These are phyloP conservation scores for Tupaia tana DNA, from an alignment of 2,113 vertebrate genomes.

Conservation along the genomic window DNA sequence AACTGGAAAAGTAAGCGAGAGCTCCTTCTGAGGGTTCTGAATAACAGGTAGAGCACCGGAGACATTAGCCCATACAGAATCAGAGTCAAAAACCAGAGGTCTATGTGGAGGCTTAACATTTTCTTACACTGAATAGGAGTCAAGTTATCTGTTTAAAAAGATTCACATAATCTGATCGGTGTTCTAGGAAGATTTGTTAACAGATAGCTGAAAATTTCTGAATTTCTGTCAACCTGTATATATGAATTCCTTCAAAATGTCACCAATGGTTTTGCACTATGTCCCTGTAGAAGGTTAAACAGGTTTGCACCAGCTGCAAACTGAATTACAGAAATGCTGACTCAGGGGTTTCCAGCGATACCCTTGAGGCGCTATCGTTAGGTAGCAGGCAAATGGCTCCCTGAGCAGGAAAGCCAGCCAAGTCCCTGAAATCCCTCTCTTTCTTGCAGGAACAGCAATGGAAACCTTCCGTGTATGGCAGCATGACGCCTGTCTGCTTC, in stretches of 20 bases:
- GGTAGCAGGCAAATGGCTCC: neutral
- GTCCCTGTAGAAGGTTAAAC: constrained; percentile 59
- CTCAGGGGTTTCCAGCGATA: constrained; percentile 30
- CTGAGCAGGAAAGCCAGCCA: neutral
- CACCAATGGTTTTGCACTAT: neutral
- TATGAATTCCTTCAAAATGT: constrained; percentile 22
- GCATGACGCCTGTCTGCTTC: constrained; percentile 32
- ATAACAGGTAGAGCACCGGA: neutral
- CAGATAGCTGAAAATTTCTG: constrained; percentile 43
- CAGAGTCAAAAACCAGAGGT: neutral
- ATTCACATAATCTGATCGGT: neutral
- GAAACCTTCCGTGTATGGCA: constrained; percentile 23
- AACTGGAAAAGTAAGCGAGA: neutral
- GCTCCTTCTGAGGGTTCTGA: neutral
- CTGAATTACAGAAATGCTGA: constrained; percentile 41
- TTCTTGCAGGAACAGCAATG: constrained; percentile 71
- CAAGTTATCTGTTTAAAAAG: neutral
- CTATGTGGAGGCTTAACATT: neutral
- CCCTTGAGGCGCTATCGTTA: neutral
- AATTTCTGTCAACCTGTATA: neutral
- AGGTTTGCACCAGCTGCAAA: constrained; percentile 44
- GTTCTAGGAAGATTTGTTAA: neutral
- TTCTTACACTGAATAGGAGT: neutral
- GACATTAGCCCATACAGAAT: neutral
- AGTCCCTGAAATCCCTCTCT: constrained; percentile 30